Base-by-base conservation (phyloP, 2,113 vertebrate species). In the Tachysurus fulvidraco region DNA sequence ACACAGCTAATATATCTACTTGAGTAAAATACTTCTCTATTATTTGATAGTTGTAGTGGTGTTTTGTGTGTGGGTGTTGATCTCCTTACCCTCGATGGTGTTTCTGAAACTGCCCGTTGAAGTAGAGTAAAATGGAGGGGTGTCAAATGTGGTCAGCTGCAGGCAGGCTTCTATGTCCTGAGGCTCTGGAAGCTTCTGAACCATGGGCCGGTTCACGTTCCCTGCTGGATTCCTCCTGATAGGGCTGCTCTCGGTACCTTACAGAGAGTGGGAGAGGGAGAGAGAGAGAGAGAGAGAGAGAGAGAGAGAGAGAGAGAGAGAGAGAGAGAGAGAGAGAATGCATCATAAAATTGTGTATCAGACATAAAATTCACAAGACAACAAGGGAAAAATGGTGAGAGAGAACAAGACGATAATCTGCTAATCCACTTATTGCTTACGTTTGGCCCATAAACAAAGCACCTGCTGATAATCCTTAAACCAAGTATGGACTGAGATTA, bases 21-120 rank as follows among this genome's bases (percentile, higher is more conserved):
- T 41, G 30, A 30, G 5, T 46, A 13, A 46, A 78, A 16, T 36
- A 57, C 36, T 57, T 8, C 19, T 36, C 71, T 6, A 36, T 1
- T 19, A 36, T 13, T 41, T 4, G 10, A 64, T 60, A 21, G 13
- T 16, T 54, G 71, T 21, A 50, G 50, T 17, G 41, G 44, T 0
- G 6, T 81, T 44, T 65, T 50, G 25, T 21, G 17, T 28, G 13
- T 23, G 30, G 65, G 84, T 81, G 46, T 28, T 46, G 67, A 54
- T 41, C 65, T 65, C 89, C 57, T 17, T 91, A 95, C 98, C 98
- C 96, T 99, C 98, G 3, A 99, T 92, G 23, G 97, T 95, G 93
- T 99, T 99, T 74, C 98, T 95, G 90, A 99, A 99, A 90, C 98
- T 99, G 81, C 98, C 95, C 2, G 97, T 95, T 77, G 98, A 99